Evolutionary conservation across 1,140 invertebrate species (phyloP).

Genomic region (Branchinecta lindahli): DNA sequence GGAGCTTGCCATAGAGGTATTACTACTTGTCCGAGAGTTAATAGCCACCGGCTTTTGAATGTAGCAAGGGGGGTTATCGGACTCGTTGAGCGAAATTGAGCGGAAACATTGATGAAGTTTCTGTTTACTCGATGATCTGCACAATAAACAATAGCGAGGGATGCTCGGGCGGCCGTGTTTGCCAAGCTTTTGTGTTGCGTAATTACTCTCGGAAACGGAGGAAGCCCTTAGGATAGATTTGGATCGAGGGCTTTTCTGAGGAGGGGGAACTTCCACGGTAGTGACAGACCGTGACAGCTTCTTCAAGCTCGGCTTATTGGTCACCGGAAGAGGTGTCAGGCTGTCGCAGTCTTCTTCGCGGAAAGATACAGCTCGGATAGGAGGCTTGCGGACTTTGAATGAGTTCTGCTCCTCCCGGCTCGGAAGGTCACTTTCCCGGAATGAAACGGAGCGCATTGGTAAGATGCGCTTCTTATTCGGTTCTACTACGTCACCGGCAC

Average conservation of each 20-base stretch:
- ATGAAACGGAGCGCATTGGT: conserved; percentile 19
- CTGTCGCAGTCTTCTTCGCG: neutral
- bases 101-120: conserved; percentile 9
- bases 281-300: neutral
- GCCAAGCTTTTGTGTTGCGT: neutral
- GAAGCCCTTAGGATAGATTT: neutral
- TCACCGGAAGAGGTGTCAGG: neutral
- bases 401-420: neutral
- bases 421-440: conserved; percentile 17
- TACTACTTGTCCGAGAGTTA: neutral
- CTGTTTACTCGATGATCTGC: neutral
- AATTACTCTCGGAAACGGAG: neutral
- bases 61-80: neutral
- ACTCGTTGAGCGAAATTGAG: neutral
- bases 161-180: neutral
- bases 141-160: conserved; percentile 3
- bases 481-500: neutral
- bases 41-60: neutral
- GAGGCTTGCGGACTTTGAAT: neutral
- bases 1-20: neutral
- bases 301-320: neutral
- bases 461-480: conserved; percentile 12
- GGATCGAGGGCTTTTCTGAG: neutral
- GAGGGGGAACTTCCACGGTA: neutral
- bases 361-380: neutral